Evolutionary conservation across 2,888 invertebrate species (phyloP).

Genomic region (Tetranychus piercei): DNA sequence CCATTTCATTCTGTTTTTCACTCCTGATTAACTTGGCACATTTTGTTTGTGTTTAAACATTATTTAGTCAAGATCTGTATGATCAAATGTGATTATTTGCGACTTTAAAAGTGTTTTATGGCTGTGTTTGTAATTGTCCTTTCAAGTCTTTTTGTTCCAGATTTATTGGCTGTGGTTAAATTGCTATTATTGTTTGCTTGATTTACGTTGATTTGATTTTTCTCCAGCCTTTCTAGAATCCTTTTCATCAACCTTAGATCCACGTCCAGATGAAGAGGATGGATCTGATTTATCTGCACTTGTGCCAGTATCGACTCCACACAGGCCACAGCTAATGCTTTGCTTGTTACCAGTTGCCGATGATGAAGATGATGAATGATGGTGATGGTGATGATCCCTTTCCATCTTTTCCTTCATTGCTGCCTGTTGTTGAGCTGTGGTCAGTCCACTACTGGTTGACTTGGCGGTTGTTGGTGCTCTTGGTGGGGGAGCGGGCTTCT

Average conservation of each 20-base stretch:
- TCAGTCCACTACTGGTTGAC: background rate
- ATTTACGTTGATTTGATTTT: background rate
- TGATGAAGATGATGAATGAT: constrained; percentile 1
- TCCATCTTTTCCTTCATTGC: constrained; percentile 7
- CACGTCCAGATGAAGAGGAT: background rate
- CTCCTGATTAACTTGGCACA: background rate
- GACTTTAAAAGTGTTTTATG: too few relatives aligned
- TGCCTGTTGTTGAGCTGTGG: background rate
- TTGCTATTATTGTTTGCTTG: background rate
- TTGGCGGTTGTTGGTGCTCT: constrained; percentile 12
- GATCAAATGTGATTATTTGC: too few relatives aligned
- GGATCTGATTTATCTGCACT: background rate
- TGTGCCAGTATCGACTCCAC: constrained; percentile 7
- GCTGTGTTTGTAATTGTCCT: too few relatives aligned
- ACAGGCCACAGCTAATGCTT: constrained; percentile 9
- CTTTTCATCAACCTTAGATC: background rate
- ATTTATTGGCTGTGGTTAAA: background rate
- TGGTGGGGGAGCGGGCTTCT: constrained; percentile 12
- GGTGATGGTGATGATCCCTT: constrained; percentile 1
- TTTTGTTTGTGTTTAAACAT: background rate
- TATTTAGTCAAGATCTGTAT: too few relatives aligned
- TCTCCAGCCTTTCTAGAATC: background rate
- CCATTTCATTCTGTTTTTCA: too few relatives aligned
- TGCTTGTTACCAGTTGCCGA: background rate
- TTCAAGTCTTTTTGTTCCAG: too few relatives aligned